Conservation (phyloP, 2,888 invertebrate genomes). For the Eupithecia dodoneata region DNA sequence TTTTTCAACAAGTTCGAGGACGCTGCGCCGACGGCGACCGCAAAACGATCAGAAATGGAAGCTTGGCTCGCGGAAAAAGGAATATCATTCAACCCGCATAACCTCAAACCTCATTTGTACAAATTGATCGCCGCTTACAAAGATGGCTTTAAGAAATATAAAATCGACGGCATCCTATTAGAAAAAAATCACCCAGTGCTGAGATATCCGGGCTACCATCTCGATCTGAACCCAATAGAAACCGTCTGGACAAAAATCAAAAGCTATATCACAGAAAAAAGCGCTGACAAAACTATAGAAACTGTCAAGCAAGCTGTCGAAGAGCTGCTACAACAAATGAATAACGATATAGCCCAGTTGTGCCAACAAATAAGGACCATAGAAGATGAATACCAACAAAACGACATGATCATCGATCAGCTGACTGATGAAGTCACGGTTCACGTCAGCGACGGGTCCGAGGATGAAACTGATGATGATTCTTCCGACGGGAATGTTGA, state of each 20-base stretch:
- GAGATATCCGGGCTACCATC: slow-evolving; percentile 24
- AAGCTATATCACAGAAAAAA: slow-evolving; percentile 11
- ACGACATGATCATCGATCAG: slow-evolving; percentile 22
- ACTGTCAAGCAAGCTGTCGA: slow-evolving; percentile 15
- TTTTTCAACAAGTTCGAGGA: slow-evolving; percentile 25
- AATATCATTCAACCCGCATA: slow-evolving; percentile 19
- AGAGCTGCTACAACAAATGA: slow-evolving; percentile 15
- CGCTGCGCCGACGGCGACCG: slow-evolving; percentile 16
- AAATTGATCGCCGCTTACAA: slow-evolving; percentile 18
- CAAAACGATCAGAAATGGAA: slow-evolving; percentile 21
- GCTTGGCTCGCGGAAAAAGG: slow-evolving; percentile 28
- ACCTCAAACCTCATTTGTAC: slow-evolving; percentile 25
- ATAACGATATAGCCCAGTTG: slow-evolving; percentile 5
- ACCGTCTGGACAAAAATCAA: slow-evolving; percentile 25
- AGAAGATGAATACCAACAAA: slow-evolving; percentile 21
- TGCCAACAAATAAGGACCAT: slow-evolving; percentile 14
- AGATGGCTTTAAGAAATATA: slow-evolving; percentile 27
- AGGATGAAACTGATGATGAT: slow-evolving; percentile 9
- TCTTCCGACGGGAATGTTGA: slow-evolving; percentile 8
- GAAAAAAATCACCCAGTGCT: slow-evolving; percentile 25
- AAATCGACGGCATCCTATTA: slow-evolving; percentile 16
- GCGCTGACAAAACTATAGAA: slow-evolving; percentile 9
- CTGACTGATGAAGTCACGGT: slow-evolving; percentile 25
- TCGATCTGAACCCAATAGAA: slow-evolving; percentile 28
- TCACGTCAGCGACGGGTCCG: slow-evolving; percentile 19